These are phyloP conservation scores for Cardiocondyla obscurior DNA, from an alignment of 1,140 invertebrate genomes.

Conservation along the genomic window DNA sequence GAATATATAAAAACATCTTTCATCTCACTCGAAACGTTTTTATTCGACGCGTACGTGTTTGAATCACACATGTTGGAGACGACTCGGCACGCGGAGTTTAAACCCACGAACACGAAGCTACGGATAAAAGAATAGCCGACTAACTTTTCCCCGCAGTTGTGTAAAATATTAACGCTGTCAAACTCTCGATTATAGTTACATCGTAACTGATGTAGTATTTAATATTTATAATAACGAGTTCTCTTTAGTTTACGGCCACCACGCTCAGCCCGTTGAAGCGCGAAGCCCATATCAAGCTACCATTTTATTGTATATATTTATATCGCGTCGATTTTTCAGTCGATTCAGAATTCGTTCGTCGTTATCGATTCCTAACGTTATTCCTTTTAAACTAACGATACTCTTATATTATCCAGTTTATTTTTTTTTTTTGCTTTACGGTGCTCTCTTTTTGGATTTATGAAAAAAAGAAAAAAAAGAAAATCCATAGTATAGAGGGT, in stretches of 20 bases:
- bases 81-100: slow-evolving; percentile 31
- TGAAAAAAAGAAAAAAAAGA: not conserved
- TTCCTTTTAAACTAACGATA: too few relatives aligned
- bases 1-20: slow-evolving; percentile 56
- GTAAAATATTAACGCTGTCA: not conserved
- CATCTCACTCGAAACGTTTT: slow-evolving; percentile 45
- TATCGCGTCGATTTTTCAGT: too few relatives aligned
- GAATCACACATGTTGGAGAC: slow-evolving; percentile 38
- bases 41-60: slow-evolving; percentile 37
- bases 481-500: not conserved
- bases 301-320: too few relatives aligned
- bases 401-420: too few relatives aligned
- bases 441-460: not conserved
- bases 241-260: too few relatives aligned
- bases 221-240: not conserved
- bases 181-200: not conserved
- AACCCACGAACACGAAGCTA: slow-evolving; percentile 3
- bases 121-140: slow-evolving; percentile 20
- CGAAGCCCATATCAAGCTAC: too few relatives aligned
- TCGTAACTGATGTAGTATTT: not conserved
- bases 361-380: too few relatives aligned
- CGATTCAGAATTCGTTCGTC: too few relatives aligned
- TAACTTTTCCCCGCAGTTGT: slow-evolving; percentile 20
- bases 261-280: too few relatives aligned
- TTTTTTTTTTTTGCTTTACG: too few relatives aligned